These are phyloP conservation scores for Cynocephalus volans DNA, from an alignment of 2,113 vertebrate species.

Conservation along the genomic window DNA sequence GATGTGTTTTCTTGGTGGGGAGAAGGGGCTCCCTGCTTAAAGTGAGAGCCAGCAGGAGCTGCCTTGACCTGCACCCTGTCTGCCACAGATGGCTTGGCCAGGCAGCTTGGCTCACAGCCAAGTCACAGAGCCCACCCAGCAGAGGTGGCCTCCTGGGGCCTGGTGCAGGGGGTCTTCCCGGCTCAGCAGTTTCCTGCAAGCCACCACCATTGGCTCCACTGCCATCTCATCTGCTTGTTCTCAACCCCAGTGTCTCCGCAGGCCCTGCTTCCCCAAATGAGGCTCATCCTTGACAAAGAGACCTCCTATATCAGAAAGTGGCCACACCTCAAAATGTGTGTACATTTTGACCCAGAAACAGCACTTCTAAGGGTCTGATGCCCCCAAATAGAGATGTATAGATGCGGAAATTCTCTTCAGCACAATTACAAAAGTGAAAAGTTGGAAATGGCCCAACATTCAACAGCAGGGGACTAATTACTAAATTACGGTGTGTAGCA, in stretches of 20 bases:
- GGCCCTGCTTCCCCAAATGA: neutral
- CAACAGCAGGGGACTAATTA: neutral
- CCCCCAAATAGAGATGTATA: neutral
- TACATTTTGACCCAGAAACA: neutral
- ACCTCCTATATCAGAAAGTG: neutral
- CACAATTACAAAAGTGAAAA: neutral
- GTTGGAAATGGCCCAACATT: neutral
- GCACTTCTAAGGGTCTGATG: neutral
- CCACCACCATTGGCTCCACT: neutral
- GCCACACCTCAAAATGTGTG: neutral
- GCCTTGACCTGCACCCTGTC: neutral
- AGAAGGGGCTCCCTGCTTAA: neutral
- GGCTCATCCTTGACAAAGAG: neutral
- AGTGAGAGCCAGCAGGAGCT: neutral
- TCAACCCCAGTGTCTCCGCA: neutral
- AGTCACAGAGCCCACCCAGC: neutral
- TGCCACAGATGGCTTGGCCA: neutral
- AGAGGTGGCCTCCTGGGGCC: neutral
- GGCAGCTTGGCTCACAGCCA: neutral
- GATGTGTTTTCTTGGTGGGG: neutral
- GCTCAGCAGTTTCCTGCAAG: neutral
- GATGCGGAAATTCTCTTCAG: neutral
- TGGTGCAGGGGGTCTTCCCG: neutral
- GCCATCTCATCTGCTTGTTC: neutral
- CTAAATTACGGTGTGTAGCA: neutral